Percentiles rank a stretch among this genome's conserved stretches.
Conservation (phyloP, 2,113 vertebrate species). For the Acanthisitta chloris region DNA sequence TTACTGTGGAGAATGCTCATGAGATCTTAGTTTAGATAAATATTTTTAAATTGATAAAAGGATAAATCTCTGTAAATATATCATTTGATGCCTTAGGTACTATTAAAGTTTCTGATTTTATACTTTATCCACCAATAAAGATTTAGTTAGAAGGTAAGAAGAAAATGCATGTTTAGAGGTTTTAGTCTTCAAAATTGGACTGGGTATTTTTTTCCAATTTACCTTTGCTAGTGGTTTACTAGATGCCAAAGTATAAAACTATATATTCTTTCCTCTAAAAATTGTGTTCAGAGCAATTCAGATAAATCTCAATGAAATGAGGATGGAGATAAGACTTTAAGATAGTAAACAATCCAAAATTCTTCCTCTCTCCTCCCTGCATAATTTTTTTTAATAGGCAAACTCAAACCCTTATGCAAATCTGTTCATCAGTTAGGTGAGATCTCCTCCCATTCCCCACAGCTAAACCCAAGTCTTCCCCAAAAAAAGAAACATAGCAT, state of each 20-base stretch:
- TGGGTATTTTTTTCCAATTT: conserved; percentile 1
- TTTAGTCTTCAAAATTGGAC: background rate
- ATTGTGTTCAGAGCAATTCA: background rate
- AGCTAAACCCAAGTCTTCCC: conserved; percentile 41
- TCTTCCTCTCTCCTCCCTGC: background rate
- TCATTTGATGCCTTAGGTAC: background rate
- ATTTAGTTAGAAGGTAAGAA: background rate
- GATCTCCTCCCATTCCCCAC: conserved; percentile 32
- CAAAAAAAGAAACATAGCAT: conserved; percentile 30
- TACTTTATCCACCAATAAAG: background rate
- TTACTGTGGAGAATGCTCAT: background rate
- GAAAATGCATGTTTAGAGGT: background rate
- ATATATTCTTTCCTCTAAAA: conserved; percentile 14
- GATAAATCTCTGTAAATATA: conserved; percentile 25
- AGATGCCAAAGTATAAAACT: conserved; percentile 8
- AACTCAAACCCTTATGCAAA: conserved; percentile 33
- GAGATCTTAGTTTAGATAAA: conserved; percentile 29
- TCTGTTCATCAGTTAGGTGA: conserved; percentile 38
- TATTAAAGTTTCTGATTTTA: conserved; percentile 49
- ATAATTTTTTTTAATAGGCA: background rate
- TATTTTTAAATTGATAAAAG: background rate
- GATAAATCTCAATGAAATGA: conserved; percentile 16
- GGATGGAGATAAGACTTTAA: conserved; percentile 16
- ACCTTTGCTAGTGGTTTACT: background rate
- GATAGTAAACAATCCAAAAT: conserved; percentile 1